Evolutionary conservation across 64 coral and sea anemone species (phyloP).

Genomic region (Montipora efflorescens): DNA sequence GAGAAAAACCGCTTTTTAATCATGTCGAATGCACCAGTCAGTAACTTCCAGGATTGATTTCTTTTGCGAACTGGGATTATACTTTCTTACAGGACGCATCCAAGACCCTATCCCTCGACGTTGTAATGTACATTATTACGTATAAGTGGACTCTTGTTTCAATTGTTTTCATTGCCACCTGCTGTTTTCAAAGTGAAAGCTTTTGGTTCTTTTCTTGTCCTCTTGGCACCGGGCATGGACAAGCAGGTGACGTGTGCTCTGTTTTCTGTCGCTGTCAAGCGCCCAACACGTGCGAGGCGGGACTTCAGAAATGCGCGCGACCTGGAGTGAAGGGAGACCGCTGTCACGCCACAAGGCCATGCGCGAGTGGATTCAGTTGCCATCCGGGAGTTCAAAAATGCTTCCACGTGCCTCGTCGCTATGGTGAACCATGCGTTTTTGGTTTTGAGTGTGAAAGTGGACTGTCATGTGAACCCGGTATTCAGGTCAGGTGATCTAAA

Average conservation of each 20-base stretch:
- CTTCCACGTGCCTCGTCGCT: conserved; percentile 66
- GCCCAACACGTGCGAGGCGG: conserved; percentile 67
- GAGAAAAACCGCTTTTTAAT: neutral
- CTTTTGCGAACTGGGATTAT: neutral
- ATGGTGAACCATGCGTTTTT: conserved; percentile 76
- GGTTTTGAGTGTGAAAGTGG: conserved; percentile 72
- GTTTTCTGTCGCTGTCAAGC: conserved; percentile 77
- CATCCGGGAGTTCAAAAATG: conserved; percentile 92
- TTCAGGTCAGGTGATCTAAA: conserved; percentile 49
- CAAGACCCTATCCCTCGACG: neutral
- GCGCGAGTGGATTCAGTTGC: conserved; percentile 66
- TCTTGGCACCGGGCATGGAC: conserved; percentile 70
- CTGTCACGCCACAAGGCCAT: conserved; percentile 67
- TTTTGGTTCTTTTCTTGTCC: conserved; percentile 87
- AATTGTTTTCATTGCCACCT: conserved; percentile 52
- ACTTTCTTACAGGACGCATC: neutral
- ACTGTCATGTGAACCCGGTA: conserved; percentile 78
- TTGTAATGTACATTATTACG: neutral
- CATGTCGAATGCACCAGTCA: neutral
- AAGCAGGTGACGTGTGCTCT: conserved; percentile 70
- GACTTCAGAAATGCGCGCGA: conserved; percentile 59
- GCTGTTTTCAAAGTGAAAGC: conserved; percentile 10
- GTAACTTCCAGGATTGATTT: neutral
- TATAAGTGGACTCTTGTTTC: conserved; percentile 5
- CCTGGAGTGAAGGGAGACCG: conserved; percentile 51